Evolutionary conservation across 2,888 invertebrate species (phyloP).

Genomic region (Xylota segnis): DNA sequence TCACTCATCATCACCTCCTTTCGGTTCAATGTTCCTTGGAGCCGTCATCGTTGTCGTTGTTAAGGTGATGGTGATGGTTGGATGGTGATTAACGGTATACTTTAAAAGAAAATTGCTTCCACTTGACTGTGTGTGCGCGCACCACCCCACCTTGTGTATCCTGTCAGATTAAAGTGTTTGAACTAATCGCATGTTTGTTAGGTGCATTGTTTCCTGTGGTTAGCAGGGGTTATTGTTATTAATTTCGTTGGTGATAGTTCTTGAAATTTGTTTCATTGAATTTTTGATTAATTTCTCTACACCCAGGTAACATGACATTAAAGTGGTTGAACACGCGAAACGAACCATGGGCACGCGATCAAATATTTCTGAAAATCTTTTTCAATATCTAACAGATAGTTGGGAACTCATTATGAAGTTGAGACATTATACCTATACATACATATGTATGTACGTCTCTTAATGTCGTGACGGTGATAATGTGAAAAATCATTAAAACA

Average conservation of each 20-base stretch:
- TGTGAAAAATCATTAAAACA: conserved; percentile 66
- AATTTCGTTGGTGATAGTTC: conserved; percentile 35
- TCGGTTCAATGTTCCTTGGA: conserved; percentile 56
- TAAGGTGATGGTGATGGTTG: neutral
- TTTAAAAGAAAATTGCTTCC: conserved; percentile 68
- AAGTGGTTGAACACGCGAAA: conserved; percentile 53
- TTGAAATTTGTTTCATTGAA: conserved; percentile 48
- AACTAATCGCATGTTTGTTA: conserved; percentile 54
- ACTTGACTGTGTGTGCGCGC: conserved; percentile 50
- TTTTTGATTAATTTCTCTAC: conserved; percentile 42
- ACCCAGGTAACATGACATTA: conserved; percentile 26
- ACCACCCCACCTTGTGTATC: conserved; percentile 10
- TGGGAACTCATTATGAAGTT: conserved; percentile 58
- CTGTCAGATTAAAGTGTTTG: conserved; percentile 67
- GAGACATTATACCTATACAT: conserved; percentile 66
- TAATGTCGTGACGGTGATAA: conserved; percentile 57
- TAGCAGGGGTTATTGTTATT: conserved; percentile 45
- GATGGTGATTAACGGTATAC: conserved; percentile 69
- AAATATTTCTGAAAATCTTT: conserved; percentile 17
- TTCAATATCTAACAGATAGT: conserved; percentile 63
- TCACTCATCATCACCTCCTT: conserved; percentile 55
- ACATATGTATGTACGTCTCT: too few species aligned
- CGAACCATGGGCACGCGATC: conserved; percentile 54
- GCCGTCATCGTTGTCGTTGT: conserved; percentile 15
- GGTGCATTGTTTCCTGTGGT: conserved; percentile 15